A percentile compares a stretch with the other conserved stretches of the same genome.
phyloP scores from a whole-genome alignment of 2,113 vertebrate species.

The Verasper variegatus region DNA sequence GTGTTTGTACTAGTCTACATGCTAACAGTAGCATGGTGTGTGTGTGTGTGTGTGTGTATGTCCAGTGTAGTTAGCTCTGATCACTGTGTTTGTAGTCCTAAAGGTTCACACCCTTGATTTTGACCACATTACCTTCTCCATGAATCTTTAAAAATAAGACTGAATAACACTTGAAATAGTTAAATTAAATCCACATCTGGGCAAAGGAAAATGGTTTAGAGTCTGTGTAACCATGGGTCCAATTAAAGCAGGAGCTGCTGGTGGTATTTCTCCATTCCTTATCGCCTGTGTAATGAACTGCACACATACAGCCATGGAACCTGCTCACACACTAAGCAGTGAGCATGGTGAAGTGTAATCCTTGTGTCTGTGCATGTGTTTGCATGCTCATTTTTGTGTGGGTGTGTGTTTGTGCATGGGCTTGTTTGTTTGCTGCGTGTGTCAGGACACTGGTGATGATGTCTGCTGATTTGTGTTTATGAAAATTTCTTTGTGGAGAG shows the following conservation, averaged over 20 bases:
- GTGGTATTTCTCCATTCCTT: slow-evolving; percentile 51
- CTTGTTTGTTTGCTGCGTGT: slow-evolving; percentile 15
- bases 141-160: slow-evolving; percentile 10
- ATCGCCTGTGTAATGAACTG: slow-evolving; percentile 38
- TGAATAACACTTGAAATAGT: slow-evolving; percentile 1
- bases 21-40: not conserved
- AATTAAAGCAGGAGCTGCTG: slow-evolving; percentile 61
- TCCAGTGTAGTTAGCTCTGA: not conserved
- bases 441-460: too few species aligned
- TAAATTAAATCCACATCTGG: not conserved
- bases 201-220: slow-evolving; percentile 13
- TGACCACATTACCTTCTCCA: not conserved
- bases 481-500: not conserved
- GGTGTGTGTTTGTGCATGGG: slow-evolving; percentile 41
- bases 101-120: not conserved
- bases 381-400: slow-evolving; percentile 49
- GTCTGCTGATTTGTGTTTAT: not conserved
- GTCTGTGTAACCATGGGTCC: slow-evolving; percentile 57
- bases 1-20: not conserved
- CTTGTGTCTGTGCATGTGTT: slow-evolving; percentile 42
- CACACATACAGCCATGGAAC: slow-evolving; percentile 37
- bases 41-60: too few species aligned
- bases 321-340: slow-evolving; percentile 18
- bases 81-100: not conserved
- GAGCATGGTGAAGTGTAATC: not conserved